Evolutionary conservation across 2,113 vertebrate species (phyloP).

Genomic region (Gobius niger): DNA sequence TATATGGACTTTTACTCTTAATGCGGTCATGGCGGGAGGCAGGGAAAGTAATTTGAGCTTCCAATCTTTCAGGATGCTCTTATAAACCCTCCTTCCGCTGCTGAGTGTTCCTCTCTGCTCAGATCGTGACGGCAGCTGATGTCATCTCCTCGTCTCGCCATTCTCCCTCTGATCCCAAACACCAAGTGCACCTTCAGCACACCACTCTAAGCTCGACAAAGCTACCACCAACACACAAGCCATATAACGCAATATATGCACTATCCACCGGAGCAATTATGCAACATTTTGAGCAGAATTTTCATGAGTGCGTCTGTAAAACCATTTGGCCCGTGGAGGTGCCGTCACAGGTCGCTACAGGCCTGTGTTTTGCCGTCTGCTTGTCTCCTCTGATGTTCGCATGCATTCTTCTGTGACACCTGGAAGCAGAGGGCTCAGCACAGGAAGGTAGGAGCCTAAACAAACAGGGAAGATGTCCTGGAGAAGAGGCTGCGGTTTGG

Average conservation of each 20-base stretch:
- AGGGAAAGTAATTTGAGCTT: constrained; percentile 32
- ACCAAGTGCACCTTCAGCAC: constrained; percentile 16
- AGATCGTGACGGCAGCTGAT: constrained; percentile 19
- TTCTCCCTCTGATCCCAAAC: not conserved
- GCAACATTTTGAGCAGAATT: constrained; percentile 8
- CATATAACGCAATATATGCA: not conserved
- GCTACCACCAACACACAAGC: not conserved
- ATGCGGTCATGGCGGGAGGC: constrained; percentile 31
- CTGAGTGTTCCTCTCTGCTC: constrained; percentile 29
- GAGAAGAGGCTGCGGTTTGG: constrained; percentile 18
- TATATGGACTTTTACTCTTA: not conserved
- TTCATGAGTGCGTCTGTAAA: constrained; percentile 15
- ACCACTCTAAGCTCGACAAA: not conserved
- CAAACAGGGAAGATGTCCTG: constrained; percentile 44
- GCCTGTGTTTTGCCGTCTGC: constrained; percentile 32
- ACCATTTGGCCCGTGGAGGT: not conserved
- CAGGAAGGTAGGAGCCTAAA: constrained; percentile 55
- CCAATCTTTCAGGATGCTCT: constrained; percentile 34
- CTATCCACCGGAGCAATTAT: not conserved
- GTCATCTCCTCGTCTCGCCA: constrained; percentile 38
- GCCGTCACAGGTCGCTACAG: constrained; percentile 55
- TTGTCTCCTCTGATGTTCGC: constrained; percentile 38
- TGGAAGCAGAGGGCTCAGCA: constrained; percentile 61
- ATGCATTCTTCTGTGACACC: constrained; percentile 67
- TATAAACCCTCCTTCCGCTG: constrained; percentile 30